Base-by-base conservation (phyloP, 2,113 vertebrate genomes). In the Hymenochirus boettgeri region DNA sequence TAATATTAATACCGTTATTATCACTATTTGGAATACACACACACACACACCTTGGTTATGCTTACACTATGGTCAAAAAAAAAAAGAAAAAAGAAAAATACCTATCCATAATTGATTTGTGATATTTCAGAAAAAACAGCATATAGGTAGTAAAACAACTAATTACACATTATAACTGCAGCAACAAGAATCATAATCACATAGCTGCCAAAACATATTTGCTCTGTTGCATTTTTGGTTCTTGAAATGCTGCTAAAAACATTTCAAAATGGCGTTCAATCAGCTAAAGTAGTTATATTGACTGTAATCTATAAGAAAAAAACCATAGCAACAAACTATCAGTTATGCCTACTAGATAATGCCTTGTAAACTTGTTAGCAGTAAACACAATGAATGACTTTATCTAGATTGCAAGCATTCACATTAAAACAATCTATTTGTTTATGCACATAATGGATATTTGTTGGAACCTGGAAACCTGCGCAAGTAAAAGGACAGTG, bases 111-210 rank as follows among this genome's bases (percentile, higher is more conserved):
- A 33, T 8, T 62, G 15, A 52, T 19, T 51, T 39, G 3, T 11
- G 39, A 10, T 35, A 33, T 50, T 48, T 2, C n/a, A 15, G 10
- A 60, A 60, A 29, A 42, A n/a, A n/a, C n/a, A n/a, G n/a, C 10
- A 7, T 8, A 13, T 35, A 35, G 33, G 33, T 23, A 26, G 7
- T 31, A 22, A 42, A 25, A 54, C 33, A 35, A 33, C 33, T 39
- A 63, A 54, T 26, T n/a, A 63, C 31, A 27, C 50, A 55, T 63
- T 45, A 63, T 42, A 24, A 27, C 51, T 18, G 27, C 31, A 62
- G 22, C 22, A 54, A 39, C 19, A 21, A 7, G 50, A 35, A 45
- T 22, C 17, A 42, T 27, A 53, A 42, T 10, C 6, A n/a, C 37
- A 54, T 27, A 29, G 37, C 22, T 53, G 51, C 33, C 31, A 33